Evolutionary conservation across 2,888 invertebrate species (phyloP), one percentile per base, ranked within the genome.

Genomic region (Pinctada fucata): DNA sequence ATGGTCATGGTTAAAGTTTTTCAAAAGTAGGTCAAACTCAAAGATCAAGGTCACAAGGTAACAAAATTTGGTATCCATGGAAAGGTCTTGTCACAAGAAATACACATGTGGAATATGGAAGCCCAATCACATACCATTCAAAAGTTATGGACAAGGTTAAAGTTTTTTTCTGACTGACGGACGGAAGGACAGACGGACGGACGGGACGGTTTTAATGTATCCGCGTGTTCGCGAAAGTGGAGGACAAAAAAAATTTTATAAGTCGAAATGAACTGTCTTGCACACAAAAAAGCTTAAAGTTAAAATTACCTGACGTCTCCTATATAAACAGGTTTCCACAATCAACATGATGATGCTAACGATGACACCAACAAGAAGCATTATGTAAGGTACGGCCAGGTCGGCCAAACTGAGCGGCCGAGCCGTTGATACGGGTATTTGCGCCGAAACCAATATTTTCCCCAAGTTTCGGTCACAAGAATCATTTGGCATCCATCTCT

Each of bases 291-390:
- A 31, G 31, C 31, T 6, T 58, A 58, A 58, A 10, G 13, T 13
- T 58, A 58, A 13, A 10, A 58, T 13, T 13, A 10, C 13, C 8
- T 58, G 67, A n/a, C 72, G 64, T 63, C 72, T 71, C 48, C 71
- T 75, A 50, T 67, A 51, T 1, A 77, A 47, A 16, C 52, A 51
- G 10, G 76, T 67, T 66, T 80, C 80, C 0, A 80, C 52, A 2
- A 78, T 65, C 13, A 80, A 66, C n/a, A 80, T 58, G 13, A 80
- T 16, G 1, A 68, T 48, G 4, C 77, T 70, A 45, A 80, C 58
- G 2, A 80, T 51, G 5, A 80, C 45, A 8, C 80, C 80, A 48
- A 80, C 50, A 2, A 80, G 72, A 47, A 80, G 77, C 4, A 80
- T 67, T 3, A 80, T 65, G n/a, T 74, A 80, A n/a, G 80, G 77